Conservation (phyloP, 30 jellyfish, hydroid and myxozoan species). For the Chrysaora quinquecirrha region DNA sequence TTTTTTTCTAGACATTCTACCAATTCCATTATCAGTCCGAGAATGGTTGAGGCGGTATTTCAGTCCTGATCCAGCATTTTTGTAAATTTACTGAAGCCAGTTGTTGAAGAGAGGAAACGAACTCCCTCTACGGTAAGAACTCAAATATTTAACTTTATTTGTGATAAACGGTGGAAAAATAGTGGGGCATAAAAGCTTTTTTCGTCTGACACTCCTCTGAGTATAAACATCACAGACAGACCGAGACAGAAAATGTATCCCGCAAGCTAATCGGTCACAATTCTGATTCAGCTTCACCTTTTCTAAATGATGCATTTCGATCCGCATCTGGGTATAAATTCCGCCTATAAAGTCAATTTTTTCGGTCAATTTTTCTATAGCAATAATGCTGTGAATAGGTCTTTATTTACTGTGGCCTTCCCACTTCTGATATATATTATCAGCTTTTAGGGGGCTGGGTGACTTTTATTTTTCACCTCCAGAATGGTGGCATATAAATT, state of each 20-base stretch:
- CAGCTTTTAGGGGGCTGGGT: too few relatives aligned
- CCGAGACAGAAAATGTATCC: background rate
- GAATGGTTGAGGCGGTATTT: background rate
- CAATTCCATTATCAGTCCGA: slow-evolving; percentile 16
- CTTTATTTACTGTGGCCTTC: too few relatives aligned
- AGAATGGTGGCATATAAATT: too few relatives aligned
- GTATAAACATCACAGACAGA: too few relatives aligned
- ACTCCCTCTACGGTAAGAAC: slow-evolving; percentile 26
- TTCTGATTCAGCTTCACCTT: background rate
- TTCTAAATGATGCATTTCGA: background rate
- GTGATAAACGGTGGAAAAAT: background rate
- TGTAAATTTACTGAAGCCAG: slow-evolving; percentile 24
- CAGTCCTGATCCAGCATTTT: slow-evolving; percentile 42
- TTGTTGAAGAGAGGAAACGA: slow-evolving; percentile 32
- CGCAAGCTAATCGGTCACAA: background rate
- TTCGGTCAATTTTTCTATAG: too few relatives aligned
- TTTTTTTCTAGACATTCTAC: slow-evolving; percentile 18
- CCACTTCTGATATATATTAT: too few relatives aligned
- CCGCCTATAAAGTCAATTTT: too few relatives aligned
- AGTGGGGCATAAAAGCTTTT: background rate
- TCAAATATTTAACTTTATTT: background rate
- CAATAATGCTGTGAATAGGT: too few relatives aligned
- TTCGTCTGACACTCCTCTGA: too few relatives aligned
- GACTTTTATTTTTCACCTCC: too few relatives aligned
- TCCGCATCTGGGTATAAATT: too few relatives aligned